Evolutionary conservation across 1,140 invertebrate genomes (phyloP).

Genomic region (Octopus sinensis): DNA sequence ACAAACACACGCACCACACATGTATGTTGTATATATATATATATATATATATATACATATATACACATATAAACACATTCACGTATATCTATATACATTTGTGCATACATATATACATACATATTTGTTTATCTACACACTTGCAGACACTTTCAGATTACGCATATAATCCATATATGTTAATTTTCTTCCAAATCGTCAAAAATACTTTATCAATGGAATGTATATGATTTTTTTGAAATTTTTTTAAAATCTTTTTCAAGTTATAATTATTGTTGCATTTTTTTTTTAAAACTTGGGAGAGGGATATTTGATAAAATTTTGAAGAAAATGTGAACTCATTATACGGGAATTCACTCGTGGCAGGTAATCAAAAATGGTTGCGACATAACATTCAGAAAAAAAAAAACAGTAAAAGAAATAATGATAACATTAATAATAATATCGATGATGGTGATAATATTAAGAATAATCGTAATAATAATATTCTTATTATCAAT

Average conservation of each 20-base stretch:
- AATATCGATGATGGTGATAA: no score
- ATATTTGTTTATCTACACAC: neutral
- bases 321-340: slow-evolving; percentile 3
- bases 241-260: slow-evolving; percentile 7
- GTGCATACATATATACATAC: neutral
- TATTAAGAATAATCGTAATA: no score
- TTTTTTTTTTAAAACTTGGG: slow-evolving; percentile 1
- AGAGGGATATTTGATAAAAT: neutral
- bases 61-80: neutral
- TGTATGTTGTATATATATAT: no score
- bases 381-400: neutral
- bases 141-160: neutral
- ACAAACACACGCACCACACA: no score
- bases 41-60: neutral
- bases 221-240: neutral
- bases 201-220: slow-evolving; percentile 12
- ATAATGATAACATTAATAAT: no score
- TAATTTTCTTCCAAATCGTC: neutral
- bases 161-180: neutral
- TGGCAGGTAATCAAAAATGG: neutral
- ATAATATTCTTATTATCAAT: no score
- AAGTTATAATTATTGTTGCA: neutral
- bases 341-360: neutral
- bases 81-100: neutral
- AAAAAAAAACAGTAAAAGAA: no score